These are phyloP conservation scores for Sitta carolinensis DNA, from an alignment of 2,797 vertebrate genomes.

Conservation along the genomic window DNA sequence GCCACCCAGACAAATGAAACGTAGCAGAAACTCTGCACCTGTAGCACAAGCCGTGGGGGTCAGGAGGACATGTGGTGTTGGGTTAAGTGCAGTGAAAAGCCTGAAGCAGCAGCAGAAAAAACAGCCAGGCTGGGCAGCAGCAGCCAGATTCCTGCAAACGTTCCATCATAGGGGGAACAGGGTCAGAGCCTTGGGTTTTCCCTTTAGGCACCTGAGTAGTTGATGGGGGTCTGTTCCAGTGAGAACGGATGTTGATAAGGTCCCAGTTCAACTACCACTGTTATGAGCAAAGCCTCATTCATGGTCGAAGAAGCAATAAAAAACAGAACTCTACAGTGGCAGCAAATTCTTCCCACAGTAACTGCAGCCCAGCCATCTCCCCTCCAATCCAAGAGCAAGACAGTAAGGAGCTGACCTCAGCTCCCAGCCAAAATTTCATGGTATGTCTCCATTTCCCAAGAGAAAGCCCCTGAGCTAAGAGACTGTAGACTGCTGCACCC, in stretches of 20 bases:
- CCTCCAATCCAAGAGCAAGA: not conserved
- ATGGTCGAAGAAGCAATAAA: not conserved
- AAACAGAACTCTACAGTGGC: not conserved
- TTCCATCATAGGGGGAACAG: not conserved
- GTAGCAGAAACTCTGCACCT: not conserved
- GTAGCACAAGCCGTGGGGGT: rapidly evolving
- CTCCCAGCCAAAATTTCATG: rapidly evolving
- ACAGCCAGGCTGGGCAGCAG: not conserved
- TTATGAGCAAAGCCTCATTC: not conserved
- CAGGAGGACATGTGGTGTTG: not conserved
- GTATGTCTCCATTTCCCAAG: not conserved
- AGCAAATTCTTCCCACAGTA: not conserved
- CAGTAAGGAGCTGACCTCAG: not conserved
- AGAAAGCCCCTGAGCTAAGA: not conserved
- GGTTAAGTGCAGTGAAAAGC: not conserved
- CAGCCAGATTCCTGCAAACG: rapidly evolving
- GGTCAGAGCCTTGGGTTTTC: not conserved
- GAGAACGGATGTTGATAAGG: not conserved
- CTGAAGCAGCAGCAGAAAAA: not conserved
- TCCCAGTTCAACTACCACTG: rapidly evolving
- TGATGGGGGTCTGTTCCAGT: not conserved
- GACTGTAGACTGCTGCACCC: not conserved
- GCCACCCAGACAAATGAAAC: not conserved
- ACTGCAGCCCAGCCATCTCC: not conserved
- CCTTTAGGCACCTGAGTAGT: not conserved